These are phyloP conservation scores for Amblyopsis rosae DNA, from an alignment of 2,113 vertebrate species.

Conservation along the genomic window DNA sequence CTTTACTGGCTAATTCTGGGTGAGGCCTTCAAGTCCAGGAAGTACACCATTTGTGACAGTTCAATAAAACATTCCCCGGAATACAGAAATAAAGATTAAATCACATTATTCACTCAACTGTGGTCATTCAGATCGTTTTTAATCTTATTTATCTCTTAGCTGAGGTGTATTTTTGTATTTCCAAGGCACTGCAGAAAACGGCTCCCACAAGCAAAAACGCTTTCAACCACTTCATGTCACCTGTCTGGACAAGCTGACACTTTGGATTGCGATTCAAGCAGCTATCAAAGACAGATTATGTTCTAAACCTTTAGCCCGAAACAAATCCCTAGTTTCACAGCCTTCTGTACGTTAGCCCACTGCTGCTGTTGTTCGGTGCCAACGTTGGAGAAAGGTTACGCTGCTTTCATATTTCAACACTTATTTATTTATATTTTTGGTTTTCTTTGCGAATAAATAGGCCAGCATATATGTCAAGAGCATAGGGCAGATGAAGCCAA, in stretches of 20 bases:
- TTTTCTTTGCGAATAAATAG: slow-evolving; percentile 41
- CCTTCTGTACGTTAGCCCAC: slow-evolving; percentile 7
- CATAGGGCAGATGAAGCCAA: slow-evolving; percentile 32
- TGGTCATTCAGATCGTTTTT: slow-evolving; percentile 11
- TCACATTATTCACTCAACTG: too few species aligned
- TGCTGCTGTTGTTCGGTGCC: slow-evolving; percentile 13
- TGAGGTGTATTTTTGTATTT: neutral
- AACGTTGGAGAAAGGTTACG: slow-evolving; percentile 45
- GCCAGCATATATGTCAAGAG: slow-evolving; percentile 29
- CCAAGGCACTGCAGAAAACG: neutral
- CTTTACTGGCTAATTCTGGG: slow-evolving; percentile 68
- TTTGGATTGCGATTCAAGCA: slow-evolving; percentile 5
- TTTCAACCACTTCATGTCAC: neutral
- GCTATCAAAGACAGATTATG: slow-evolving; percentile 20
- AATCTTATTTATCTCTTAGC: slow-evolving; percentile 16
- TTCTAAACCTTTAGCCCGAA: neutral
- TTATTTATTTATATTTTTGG: slow-evolving; percentile 35
- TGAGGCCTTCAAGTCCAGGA: slow-evolving; percentile 66
- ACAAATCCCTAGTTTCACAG: slow-evolving; percentile 28
- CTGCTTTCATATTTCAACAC: slow-evolving; percentile 40
- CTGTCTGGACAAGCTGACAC: neutral
- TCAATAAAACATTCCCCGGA: slow-evolving; percentile 60
- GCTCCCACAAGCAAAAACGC: neutral
- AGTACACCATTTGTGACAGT: slow-evolving; percentile 65
- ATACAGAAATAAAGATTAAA: slow-evolving; percentile 22